Conservation (phyloP, 2,113 vertebrate genomes). For the Hassar affinis region DNA sequence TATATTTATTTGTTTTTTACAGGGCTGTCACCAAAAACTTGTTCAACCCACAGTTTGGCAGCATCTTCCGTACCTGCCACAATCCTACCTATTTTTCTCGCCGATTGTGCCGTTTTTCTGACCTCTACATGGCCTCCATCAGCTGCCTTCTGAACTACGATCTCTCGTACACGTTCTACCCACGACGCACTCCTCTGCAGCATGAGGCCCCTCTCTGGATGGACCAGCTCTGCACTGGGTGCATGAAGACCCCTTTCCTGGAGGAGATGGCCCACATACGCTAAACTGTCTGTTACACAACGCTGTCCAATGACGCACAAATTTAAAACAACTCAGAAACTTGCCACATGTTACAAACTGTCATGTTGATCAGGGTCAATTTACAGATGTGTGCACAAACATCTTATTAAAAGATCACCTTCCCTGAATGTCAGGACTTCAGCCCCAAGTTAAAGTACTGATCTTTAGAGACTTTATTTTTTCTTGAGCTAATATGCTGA, state of each 20-base stretch:
- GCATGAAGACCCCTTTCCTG: conserved; percentile 78
- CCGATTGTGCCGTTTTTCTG: conserved; percentile 79
- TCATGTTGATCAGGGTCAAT: conserved; percentile 4
- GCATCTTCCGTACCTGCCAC: conserved; percentile 82
- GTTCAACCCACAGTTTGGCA: conserved; percentile 81
- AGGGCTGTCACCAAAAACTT: conserved; percentile 79
- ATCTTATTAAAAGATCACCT: neutral
- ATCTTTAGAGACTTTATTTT: neutral
- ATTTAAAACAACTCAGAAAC: neutral
- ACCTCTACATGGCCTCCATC: conserved; percentile 80
- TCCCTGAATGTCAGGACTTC: neutral
- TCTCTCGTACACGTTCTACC: conserved; percentile 76
- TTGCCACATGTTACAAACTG: neutral
- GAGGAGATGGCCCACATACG: conserved; percentile 81
- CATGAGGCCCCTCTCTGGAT: conserved; percentile 83
- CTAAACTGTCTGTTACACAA: conserved; percentile 56
- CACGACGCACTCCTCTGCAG: conserved; percentile 79
- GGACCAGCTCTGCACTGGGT: conserved; percentile 84
- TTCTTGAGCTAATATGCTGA: neutral
- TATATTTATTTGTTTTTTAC: no score
- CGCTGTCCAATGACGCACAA: conserved; percentile 36
- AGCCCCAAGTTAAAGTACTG: neutral
- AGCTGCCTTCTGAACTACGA: conserved; percentile 82
- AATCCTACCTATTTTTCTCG: conserved; percentile 84
- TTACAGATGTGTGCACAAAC: neutral